Percentiles rank a stretch among this genome's conserved stretches.
Conservation (phyloP, 1,140 invertebrate species). For the Aphelenchoides besseyi region DNA sequence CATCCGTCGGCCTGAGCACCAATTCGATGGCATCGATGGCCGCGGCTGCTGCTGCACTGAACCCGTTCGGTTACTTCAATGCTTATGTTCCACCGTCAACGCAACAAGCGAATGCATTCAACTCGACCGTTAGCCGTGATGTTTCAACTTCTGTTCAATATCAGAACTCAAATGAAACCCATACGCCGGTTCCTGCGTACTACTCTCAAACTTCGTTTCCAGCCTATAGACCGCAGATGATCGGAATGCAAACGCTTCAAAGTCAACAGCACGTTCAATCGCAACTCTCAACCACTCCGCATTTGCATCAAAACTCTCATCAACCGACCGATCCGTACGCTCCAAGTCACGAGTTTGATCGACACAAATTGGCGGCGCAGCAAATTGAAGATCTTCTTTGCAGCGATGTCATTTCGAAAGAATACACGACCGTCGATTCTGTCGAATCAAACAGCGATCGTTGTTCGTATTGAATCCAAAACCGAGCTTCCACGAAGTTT, state of each 20-base stretch:
- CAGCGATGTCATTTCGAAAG: background rate
- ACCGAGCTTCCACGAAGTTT: too few species aligned
- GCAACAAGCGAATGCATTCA: background rate
- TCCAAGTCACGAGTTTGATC: background rate
- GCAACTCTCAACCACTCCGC: background rate
- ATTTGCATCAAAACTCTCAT: background rate
- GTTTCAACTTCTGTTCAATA: background rate
- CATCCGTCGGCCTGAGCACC: background rate
- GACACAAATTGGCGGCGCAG: background rate
- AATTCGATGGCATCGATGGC: background rate
- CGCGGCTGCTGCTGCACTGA: background rate
- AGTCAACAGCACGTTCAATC: background rate
- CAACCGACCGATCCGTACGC: background rate
- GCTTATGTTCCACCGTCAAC: background rate
- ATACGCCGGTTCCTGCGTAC: background rate
- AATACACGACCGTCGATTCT: background rate
- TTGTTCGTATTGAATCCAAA: conserved; percentile 15
- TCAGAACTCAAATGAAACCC: background rate
- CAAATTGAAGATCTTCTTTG: conserved; percentile 3
- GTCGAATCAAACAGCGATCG: conserved; percentile 9
- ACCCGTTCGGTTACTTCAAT: background rate
- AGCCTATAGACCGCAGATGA: background rate
- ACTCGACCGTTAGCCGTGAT: background rate
- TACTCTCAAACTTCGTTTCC: background rate
- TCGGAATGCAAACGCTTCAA: background rate